phyloP scores from a whole-genome alignment of 2,888 invertebrate genomes.

The Thymelicus sylvestris region DNA sequence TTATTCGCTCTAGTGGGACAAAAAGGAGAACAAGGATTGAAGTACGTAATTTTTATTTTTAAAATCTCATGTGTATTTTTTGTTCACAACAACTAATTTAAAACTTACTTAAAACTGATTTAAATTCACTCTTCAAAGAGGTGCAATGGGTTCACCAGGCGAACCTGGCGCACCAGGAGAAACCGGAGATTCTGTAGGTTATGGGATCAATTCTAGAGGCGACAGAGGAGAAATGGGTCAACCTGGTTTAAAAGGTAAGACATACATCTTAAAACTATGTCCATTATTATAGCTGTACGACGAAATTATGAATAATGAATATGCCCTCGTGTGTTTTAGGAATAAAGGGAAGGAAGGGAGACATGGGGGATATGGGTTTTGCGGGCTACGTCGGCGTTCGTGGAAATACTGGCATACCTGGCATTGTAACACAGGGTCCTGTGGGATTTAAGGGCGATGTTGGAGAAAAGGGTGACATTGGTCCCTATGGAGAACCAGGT shows the following conservation, averaged over 20 bases:
- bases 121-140: constrained; percentile 51
- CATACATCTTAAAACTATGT: neutral
- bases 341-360: constrained; percentile 60
- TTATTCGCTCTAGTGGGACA: constrained; percentile 70
- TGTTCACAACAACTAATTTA: neutral
- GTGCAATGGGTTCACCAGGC: constrained; percentile 74
- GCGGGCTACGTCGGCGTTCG: constrained; percentile 63
- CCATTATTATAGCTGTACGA: neutral
- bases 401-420: constrained; percentile 69
- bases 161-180: constrained; percentile 70
- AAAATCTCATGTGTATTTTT: neutral
- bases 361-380: constrained; percentile 64
- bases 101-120: neutral
- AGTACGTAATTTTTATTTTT: too few relatives aligned
- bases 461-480: constrained; percentile 87
- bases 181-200: constrained; percentile 61
- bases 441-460: constrained; percentile 87
- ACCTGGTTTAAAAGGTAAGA: constrained; percentile 61
- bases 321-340: constrained; percentile 49
- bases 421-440: constrained; percentile 63
- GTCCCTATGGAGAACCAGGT: constrained; percentile 87
- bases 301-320: neutral
- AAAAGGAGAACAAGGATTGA: constrained; percentile 76
- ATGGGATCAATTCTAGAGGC: constrained; percentile 72
- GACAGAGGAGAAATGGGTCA: constrained; percentile 83